phyloP scores from a whole-genome alignment of 2,888 invertebrate genomes.

The Himalopsyche japonica region DNA sequence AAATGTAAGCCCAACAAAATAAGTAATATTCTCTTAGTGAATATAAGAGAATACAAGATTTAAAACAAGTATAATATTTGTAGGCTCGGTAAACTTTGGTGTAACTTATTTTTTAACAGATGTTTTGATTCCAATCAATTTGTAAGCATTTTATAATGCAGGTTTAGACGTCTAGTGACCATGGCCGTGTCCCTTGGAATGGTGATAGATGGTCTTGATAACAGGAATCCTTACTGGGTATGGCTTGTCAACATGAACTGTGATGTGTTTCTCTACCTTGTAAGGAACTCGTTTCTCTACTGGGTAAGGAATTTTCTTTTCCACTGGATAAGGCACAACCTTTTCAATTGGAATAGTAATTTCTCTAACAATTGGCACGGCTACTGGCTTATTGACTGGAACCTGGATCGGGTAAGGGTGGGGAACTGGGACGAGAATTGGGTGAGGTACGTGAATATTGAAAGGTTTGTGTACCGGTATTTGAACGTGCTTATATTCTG shows the following conservation, averaged over 20 bases:
- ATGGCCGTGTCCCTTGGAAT: slow-evolving; percentile 59
- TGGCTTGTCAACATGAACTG: slow-evolving; percentile 70
- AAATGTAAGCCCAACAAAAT: background rate
- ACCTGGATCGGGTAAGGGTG: slow-evolving; percentile 72
- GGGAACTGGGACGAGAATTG: slow-evolving; percentile 61
- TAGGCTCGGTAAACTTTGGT: background rate
- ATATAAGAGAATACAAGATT: background rate
- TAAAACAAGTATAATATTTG: background rate
- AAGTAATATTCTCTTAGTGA: background rate
- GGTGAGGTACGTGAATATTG: slow-evolving; percentile 62
- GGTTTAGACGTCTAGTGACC: background rate
- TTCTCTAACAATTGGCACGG: slow-evolving; percentile 70
- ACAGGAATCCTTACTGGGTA: slow-evolving; percentile 72
- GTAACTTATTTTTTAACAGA: background rate
- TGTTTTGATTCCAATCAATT: no score
- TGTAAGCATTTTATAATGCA: no score
- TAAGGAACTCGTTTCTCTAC: slow-evolving; percentile 71
- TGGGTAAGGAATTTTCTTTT: slow-evolving; percentile 67
- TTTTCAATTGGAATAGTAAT: slow-evolving; percentile 72
- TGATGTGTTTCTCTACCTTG: slow-evolving; percentile 68
- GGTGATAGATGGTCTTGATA: slow-evolving; percentile 72
- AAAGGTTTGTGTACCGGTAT: slow-evolving; percentile 67
- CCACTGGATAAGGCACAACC: slow-evolving; percentile 72
- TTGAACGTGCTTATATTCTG: slow-evolving; percentile 69
- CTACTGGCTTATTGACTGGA: slow-evolving; percentile 69